Conservation (phyloP, 2,888 invertebrate genomes). For the Anorthoa munda region DNA sequence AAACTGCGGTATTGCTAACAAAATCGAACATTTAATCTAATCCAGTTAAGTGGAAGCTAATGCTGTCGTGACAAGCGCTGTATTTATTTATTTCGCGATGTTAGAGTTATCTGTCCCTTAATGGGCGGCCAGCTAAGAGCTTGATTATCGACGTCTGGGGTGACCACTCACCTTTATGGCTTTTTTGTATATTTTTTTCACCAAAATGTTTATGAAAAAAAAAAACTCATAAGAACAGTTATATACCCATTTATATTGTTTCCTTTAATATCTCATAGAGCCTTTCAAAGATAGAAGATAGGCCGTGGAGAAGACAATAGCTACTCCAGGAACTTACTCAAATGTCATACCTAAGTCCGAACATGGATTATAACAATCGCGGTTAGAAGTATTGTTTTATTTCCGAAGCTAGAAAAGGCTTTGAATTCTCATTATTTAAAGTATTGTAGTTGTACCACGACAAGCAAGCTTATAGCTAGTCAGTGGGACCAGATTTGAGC, state of each 20-base stretch:
- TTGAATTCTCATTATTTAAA: no score
- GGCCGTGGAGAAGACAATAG: background rate
- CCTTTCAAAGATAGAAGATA: no score
- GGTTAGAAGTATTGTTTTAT: background rate
- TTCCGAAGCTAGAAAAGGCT: background rate
- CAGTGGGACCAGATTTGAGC: background rate
- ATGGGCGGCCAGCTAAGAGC: constrained; percentile 83
- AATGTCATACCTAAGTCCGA: background rate
- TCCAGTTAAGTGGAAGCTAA: constrained; percentile 86
- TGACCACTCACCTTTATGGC: constrained; percentile 48
- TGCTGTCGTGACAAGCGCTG: constrained; percentile 81
- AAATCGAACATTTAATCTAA: constrained; percentile 78
- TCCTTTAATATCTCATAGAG: no score
- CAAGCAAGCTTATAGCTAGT: background rate
- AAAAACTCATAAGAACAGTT: no score
- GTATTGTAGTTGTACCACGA: background rate
- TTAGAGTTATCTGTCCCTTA: constrained; percentile 80
- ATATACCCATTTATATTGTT: no score
- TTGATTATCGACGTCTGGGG: constrained; percentile 72
- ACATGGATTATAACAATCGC: background rate
- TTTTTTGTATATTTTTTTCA: background rate
- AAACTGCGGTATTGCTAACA: constrained; percentile 63
- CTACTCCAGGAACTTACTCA: background rate
- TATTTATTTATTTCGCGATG: constrained; percentile 79
- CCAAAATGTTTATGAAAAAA: no score